Evolutionary conservation across 2,113 vertebrate genomes (phyloP), one percentile per base, ranked within the genome.

Genomic region (Apus apus): DNA sequence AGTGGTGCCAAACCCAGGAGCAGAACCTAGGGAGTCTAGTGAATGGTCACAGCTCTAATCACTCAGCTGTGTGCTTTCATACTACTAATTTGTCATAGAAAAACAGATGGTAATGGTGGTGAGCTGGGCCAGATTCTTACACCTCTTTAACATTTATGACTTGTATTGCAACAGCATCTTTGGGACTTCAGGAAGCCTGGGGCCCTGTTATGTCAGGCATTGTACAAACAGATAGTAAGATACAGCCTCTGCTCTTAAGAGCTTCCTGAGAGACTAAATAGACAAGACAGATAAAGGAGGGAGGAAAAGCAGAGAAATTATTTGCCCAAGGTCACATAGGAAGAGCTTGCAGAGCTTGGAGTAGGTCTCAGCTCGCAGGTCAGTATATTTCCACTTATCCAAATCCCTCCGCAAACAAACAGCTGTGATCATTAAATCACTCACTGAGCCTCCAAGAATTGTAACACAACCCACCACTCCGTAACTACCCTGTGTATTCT

Each of bases 161-260:
- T 91, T 70, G 54, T 26, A 76, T 74, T 96, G 92, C 87, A 95
- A 87, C 85, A 96, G 94, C 93, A 96, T 94, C 91, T 90, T 93
- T 70, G 85, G 75, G 90, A 87, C 60, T 84, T 89, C 87, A 96
- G 91, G 89, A 96, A 97, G 91, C 78, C 54, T 73, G 87, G 94
- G 87, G 67, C 70, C 84, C 87, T 76, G 66, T 70, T 93, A 57
- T 43, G 54, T 58, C 68, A 91, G 94, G 71, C 46, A 58, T 74
- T 90, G 79, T 61, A 88, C 82, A 94, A 97, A 92, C 86, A 92
- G 45, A 73, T 67, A 86, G 53, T 51, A 92, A 89, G 94, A 93
- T 80, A 95, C 22, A 74, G 90, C 9, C 87, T 80, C 48, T 75
- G 82, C 73, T 90, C 73, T 86, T 68, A 79, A 92, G 38, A 90